Evolutionary conservation across 2,888 invertebrate genomes (phyloP).

Genomic region (Drosophila kambysellisi): DNA sequence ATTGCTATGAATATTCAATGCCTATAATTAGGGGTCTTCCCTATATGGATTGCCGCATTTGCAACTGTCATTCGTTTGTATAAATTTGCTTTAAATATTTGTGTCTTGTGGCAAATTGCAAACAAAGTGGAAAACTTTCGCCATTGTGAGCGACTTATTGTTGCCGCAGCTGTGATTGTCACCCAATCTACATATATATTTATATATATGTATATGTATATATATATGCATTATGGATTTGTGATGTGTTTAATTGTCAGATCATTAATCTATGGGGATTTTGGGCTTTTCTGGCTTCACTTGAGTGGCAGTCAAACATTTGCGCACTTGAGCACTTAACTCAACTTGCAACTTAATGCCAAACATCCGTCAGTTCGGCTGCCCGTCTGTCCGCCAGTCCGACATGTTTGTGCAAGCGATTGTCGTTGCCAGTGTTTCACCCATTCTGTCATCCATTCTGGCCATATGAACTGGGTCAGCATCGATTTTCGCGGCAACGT

Average conservation of each 20-base stretch:
- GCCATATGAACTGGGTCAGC: conserved; percentile 72
- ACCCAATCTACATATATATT: not conserved
- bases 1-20: conserved; percentile 23
- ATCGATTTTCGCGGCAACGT: conserved; percentile 77
- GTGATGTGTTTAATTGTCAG: conserved; percentile 63
- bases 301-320: conserved; percentile 78
- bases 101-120: conserved; percentile 10
- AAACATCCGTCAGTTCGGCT: conserved; percentile 53
- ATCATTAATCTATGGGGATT: conserved; percentile 63
- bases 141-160: conserved; percentile 4
- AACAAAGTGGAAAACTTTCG: conserved; percentile 45
- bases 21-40: conserved; percentile 12
- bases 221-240: conserved; percentile 50
- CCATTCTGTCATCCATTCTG: conserved; percentile 12
- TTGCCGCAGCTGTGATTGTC: conserved; percentile 11
- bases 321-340: conserved; percentile 51
- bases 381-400: not conserved
- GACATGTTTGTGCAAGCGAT: conserved; percentile 36
- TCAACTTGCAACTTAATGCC: conserved; percentile 77
- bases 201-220: not conserved
- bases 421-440: conserved; percentile 25
- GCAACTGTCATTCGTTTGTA: conserved; percentile 21
- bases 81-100: conserved; percentile 32
- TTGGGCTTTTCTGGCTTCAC: conserved; percentile 26
- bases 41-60: conserved; percentile 28